A percentile compares a stretch with the other conserved stretches of the same genome.
phyloP scores from a whole-genome alignment of 2,113 vertebrate species.

The Xenopus tropicalis region UCB_Xtro_10.0 CM004444.2:139944501-139945000 shows the following conservation, averaged over 20 bases:
- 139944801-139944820: conserved; percentile 45
- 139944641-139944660: conserved; percentile 8
- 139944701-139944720: conserved; percentile 41
- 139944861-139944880: conserved; percentile 45
- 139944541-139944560: background rate
- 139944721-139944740: conserved; percentile 19
- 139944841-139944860: conserved; percentile 44
- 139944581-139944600: background rate
- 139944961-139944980: background rate
- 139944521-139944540: background rate
- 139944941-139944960: conserved; percentile 15
- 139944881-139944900: conserved; percentile 41
- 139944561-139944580: conserved; percentile 4
- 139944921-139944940: conserved; percentile 2
- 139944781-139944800: conserved; percentile 45
- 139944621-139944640: background rate
- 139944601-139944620: conserved; percentile 10
- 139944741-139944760: conserved; percentile 36
- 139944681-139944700: conserved; percentile 17
- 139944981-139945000: no score
- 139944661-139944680: conserved; percentile 23
- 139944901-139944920: conserved; percentile 21
- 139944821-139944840: conserved; percentile 47
- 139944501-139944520: background rate
- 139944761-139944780: conserved; percentile 35